A percentile compares a stretch with the other conserved stretches of the same genome.
Conservation (phyloP, 1,140 invertebrate genomes). For the Heliconius himera region DNA sequence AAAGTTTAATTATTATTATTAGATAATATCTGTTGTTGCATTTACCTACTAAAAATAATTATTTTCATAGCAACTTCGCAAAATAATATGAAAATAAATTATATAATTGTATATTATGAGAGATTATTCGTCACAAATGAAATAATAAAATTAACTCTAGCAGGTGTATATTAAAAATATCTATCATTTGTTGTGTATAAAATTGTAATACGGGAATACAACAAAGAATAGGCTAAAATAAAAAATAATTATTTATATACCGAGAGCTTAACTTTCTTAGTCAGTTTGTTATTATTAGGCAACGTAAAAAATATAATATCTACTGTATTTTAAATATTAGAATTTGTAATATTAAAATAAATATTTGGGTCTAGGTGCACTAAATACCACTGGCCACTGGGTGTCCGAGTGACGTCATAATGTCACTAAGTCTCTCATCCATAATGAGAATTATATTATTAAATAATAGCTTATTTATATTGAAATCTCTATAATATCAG, state of each 20-base stretch:
- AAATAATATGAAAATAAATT: background rate
- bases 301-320: background rate
- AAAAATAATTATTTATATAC: background rate
- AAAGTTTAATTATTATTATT: background rate
- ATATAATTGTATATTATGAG: background rate
- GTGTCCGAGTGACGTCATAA: too few species aligned
- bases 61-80: background rate
- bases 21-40: background rate
- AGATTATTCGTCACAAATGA: background rate
- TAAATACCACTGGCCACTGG: too few species aligned
- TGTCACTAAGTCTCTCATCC: too few species aligned
- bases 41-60: background rate
- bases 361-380: too few species aligned
- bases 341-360: background rate
- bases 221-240: too few species aligned
- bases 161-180: too few species aligned
- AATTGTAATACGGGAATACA: too few species aligned
- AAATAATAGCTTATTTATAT: too few species aligned
- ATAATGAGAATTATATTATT: too few species aligned
- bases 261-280: background rate
- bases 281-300: background rate
- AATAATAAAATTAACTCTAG: background rate
- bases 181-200: too few species aligned
- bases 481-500: too few species aligned
- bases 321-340: background rate